These are phyloP conservation scores for Drosophila jambulina DNA, from an alignment of 1,140 invertebrate species.

Conservation along the genomic window DNA sequence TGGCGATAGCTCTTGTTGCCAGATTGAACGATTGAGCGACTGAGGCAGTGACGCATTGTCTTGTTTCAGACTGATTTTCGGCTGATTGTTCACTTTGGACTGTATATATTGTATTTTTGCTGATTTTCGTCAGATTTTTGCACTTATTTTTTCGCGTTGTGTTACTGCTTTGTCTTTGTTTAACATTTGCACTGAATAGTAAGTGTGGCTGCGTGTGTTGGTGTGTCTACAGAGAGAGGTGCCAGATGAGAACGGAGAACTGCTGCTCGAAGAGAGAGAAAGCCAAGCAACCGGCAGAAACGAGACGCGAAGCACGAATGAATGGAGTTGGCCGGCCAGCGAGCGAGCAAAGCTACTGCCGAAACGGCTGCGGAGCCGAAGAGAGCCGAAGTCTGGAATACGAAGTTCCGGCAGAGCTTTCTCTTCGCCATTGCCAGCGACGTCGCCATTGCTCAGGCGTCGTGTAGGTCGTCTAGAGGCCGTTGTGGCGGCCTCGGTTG, in stretches of 20 bases:
- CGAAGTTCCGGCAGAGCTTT: conserved; percentile 30
- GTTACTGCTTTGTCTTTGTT: conserved; percentile 62
- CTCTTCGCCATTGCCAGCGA: conserved; percentile 2
- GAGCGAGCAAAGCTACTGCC: conserved; percentile 47
- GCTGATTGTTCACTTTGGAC: conserved; percentile 53
- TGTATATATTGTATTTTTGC: conserved; percentile 23
- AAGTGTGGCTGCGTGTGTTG: conserved; percentile 13
- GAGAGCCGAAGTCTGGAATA: conserved; percentile 4
- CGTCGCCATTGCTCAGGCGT: conserved; percentile 64
- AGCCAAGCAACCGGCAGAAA: conserved; percentile 65
- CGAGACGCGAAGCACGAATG: conserved; percentile 76
- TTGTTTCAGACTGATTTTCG: conserved; percentile 30
- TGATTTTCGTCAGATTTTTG: conserved; percentile 40
- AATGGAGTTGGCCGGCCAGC: conserved; percentile 69
- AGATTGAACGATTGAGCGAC: conserved; percentile 28
- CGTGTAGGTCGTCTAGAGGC: conserved; percentile 85
- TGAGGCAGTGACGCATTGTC: conserved; percentile 67
- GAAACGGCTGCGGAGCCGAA: conserved; percentile 13
- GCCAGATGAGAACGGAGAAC: conserved; percentile 22
- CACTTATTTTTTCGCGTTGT: conserved; percentile 39
- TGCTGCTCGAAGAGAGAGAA: conserved; percentile 31
- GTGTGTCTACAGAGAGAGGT: conserved; percentile 16
- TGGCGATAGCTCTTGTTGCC: conserved; percentile 59
- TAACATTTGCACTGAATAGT: conserved; percentile 56
- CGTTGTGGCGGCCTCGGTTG: conserved; percentile 51